These are phyloP conservation scores for Uloborus diversus DNA, from an alignment of 1,140 invertebrate genomes.

Conservation along the genomic window DNA sequence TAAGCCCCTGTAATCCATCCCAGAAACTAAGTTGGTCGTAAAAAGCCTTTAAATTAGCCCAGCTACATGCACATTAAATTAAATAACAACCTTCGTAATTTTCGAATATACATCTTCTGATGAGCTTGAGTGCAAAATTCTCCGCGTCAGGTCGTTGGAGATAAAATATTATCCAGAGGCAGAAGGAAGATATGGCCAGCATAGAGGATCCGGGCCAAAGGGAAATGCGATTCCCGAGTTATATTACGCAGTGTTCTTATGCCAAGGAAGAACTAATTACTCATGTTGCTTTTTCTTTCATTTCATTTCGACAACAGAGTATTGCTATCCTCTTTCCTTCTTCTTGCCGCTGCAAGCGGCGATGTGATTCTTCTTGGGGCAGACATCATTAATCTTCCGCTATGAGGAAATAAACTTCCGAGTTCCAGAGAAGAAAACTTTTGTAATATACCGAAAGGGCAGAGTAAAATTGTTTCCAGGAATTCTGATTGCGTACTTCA, in stretches of 20 bases:
- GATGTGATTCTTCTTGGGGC: constrained; percentile 48
- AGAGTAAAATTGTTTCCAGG: constrained; percentile 43
- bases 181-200: neutral
- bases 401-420: constrained; percentile 56
- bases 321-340: constrained; percentile 28
- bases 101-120: too few species aligned
- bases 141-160: too few species aligned
- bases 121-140: too few species aligned
- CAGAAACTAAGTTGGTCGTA: too few species aligned
- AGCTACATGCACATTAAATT: neutral
- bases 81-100: neutral
- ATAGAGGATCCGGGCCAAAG: neutral
- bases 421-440: constrained; percentile 54
- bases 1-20: too few species aligned
- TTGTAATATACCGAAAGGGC: constrained; percentile 51
- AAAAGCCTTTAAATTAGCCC: too few species aligned
- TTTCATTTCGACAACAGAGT: constrained; percentile 55
- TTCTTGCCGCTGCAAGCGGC: constrained; percentile 21
- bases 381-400: constrained; percentile 51
- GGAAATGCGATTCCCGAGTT: constrained; percentile 37
- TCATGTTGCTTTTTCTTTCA: constrained; percentile 57
- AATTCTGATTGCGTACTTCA: constrained; percentile 22
- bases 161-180: neutral
- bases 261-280: constrained; percentile 54
- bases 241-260: constrained; percentile 49